Evolutionary conservation across 2,113 vertebrate genomes (phyloP).

Genomic region (Dicaeum eximium): DNA sequence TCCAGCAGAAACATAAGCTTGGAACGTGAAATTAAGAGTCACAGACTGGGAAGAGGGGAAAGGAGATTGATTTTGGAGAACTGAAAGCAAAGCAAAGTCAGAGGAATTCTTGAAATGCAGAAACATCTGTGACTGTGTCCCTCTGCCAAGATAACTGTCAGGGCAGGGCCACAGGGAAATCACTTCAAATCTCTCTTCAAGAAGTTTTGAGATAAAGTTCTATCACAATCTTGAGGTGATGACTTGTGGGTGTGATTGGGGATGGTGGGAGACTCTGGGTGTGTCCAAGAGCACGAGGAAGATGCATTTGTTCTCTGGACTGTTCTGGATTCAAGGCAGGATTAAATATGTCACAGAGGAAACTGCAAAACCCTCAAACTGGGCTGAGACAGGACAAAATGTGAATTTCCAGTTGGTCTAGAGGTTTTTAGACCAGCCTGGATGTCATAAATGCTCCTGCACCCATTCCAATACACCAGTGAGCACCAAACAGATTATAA

Average conservation of each 20-base stretch:
- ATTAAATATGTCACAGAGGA: background rate
- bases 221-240: background rate
- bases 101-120: background rate
- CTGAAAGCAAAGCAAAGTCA: background rate
- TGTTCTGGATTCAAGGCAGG: background rate
- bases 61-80: background rate
- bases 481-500: background rate
- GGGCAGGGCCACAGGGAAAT: background rate
- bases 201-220: background rate
- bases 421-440: background rate
- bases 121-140: rapidly evolving
- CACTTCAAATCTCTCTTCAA: background rate
- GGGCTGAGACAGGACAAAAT: background rate
- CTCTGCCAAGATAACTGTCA: background rate
- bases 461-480: background rate
- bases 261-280: background rate
- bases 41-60: background rate
- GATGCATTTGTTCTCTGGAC: background rate
- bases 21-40: background rate
- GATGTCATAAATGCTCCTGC: background rate
- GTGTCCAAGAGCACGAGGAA: background rate
- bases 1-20: background rate
- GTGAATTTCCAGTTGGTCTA: background rate
- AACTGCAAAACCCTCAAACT: background rate
- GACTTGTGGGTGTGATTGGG: background rate